Conservation (phyloP, 2,113 vertebrate species). For the Sarotherodon lohbergeri region DNA sequence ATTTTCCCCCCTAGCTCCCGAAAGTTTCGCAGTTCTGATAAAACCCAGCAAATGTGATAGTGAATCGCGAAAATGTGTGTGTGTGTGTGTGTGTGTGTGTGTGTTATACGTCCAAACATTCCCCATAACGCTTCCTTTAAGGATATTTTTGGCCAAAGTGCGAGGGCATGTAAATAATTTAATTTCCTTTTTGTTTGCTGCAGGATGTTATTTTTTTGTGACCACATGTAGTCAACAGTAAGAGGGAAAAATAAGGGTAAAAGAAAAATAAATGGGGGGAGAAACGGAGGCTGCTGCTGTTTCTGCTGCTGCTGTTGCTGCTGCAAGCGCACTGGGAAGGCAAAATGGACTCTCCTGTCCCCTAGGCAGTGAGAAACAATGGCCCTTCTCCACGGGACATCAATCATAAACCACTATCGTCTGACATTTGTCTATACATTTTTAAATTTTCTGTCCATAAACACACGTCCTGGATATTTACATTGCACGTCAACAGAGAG, state of each 20-base stretch:
- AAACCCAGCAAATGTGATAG: background rate
- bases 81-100: no score
- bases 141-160: background rate
- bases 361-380: conserved; percentile 60
- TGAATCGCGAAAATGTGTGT: background rate
- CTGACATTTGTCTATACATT: conserved; percentile 65
- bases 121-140: background rate
- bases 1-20: background rate
- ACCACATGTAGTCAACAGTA: background rate
- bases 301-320: background rate
- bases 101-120: background rate
- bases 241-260: background rate
- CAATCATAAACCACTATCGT: conserved; percentile 60
- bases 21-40: conserved; percentile 5
- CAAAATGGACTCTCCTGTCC: conserved; percentile 61
- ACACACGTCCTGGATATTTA: conserved; percentile 59
- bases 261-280: background rate
- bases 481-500: conserved; percentile 55
- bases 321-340: conserved; percentile 14
- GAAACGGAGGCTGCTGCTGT: background rate
- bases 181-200: background rate
- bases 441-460: conserved; percentile 47
- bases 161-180: background rate
- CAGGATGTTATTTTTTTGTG: background rate
- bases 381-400: conserved; percentile 60